phyloP scores from a whole-genome alignment of 2,797 vertebrate species.

The Eleutherodactylus coqui region DNA sequence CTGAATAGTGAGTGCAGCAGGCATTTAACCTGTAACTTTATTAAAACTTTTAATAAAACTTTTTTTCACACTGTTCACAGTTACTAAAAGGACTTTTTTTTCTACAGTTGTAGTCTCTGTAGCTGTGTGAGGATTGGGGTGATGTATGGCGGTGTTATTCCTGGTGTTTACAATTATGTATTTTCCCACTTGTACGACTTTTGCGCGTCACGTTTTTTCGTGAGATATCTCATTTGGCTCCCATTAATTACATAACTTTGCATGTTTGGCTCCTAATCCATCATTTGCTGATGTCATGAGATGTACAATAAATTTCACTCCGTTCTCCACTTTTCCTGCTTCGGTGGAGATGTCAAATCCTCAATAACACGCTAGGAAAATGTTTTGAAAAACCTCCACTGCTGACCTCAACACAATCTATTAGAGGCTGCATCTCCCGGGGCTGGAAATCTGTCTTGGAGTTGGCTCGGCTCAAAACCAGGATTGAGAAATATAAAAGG shows the following conservation, averaged over 20 bases:
- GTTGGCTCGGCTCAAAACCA: slow-evolving; percentile 13
- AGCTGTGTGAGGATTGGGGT: too few relatives aligned
- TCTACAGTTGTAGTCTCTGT: too few relatives aligned
- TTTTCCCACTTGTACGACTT: background rate
- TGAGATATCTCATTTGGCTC: background rate
- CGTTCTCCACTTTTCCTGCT: slow-evolving; percentile 20
- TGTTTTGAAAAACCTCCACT: slow-evolving; percentile 64
- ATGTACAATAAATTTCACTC: background rate
- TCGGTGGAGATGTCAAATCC: slow-evolving; percentile 28
- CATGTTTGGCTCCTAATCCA: slow-evolving; percentile 11
- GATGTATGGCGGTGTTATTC: too few relatives aligned
- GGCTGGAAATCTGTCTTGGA: slow-evolving; percentile 21
- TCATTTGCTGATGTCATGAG: slow-evolving; percentile 13
- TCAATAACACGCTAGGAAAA: slow-evolving; percentile 31
- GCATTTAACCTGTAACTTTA: too few relatives aligned
- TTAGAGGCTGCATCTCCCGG: slow-evolving; percentile 45
- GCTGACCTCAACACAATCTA: slow-evolving; percentile 72
- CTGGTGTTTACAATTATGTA: background rate
- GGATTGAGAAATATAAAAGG: slow-evolving; percentile 29
- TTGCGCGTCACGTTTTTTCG: background rate
- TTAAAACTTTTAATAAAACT: too few relatives aligned
- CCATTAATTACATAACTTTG: slow-evolving; percentile 2
- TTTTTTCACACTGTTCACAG: too few relatives aligned
- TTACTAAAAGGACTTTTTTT: too few relatives aligned
- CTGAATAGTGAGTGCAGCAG: too few relatives aligned